These are phyloP conservation scores for Phataginus tetradactyla DNA, from an alignment of 2,797 vertebrate genomes.

Conservation along the genomic window DNA sequence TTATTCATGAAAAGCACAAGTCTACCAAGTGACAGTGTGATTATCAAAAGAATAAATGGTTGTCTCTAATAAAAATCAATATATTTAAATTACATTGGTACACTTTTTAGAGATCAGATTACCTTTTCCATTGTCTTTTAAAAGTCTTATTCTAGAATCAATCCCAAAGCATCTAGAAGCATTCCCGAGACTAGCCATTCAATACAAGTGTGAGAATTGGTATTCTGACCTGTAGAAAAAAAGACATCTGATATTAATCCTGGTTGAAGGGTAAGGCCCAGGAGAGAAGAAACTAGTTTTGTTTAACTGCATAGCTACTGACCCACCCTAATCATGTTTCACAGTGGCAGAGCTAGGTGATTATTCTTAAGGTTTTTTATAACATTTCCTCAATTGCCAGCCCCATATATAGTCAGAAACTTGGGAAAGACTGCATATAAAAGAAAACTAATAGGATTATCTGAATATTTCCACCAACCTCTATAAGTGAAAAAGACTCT, in stretches of 20 bases:
- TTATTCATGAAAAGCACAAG: background rate
- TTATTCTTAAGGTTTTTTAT: background rate
- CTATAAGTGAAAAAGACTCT: background rate
- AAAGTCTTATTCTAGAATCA: background rate
- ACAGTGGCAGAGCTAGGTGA: rapidly evolving
- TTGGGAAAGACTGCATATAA: background rate
- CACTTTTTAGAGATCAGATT: background rate
- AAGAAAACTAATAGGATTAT: background rate
- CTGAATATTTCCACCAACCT: background rate
- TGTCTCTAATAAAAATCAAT: background rate
- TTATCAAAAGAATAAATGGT: background rate
- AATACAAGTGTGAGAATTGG: background rate
- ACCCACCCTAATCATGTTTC: no score
- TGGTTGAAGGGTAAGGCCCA: background rate
- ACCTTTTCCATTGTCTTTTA: background rate
- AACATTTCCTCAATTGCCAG: background rate
- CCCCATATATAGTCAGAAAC: background rate
- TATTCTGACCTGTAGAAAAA: background rate
- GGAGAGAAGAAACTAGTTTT: no score
- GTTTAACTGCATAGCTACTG: rapidly evolving
- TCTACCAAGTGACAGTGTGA: background rate
- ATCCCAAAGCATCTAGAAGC: background rate
- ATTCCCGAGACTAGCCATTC: background rate
- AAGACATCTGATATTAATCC: background rate
- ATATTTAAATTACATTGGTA: background rate